Base-by-base conservation (phyloP, 2,888 invertebrate genomes). In the Caenorhabditis drosophilae region DNA sequence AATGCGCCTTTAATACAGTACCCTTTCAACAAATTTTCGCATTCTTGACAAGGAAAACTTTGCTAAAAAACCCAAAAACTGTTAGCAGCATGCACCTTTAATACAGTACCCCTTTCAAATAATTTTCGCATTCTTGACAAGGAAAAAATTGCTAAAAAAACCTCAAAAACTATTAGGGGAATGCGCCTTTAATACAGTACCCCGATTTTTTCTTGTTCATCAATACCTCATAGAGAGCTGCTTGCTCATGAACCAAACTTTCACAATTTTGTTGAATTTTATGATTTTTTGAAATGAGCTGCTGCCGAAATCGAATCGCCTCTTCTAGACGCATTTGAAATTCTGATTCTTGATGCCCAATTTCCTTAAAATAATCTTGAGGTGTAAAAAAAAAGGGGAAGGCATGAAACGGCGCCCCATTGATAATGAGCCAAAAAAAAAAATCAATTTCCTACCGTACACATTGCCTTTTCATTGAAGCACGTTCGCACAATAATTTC, bases 391-490 rank as follows among this genome's bases (percentile, higher is more conserved):
- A 12, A 36, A 4, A n/a, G 16, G n/a, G 16, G n/a, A 36, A 15
- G 6, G 4, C 15, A 12, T n/a, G 15, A 12, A 7, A 7, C 15
- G 36, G 4, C 4, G 3, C 36, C n/a, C 15, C n/a, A 36, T 16
- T 16, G 4, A 15, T 15, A 15, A 16, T 36, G 36, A 36, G 36
- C 15, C 15, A 36, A 12, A 36, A 36, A 36, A 4, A 15, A 4
- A 6, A 11, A 4, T 36, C n/a, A 36, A 36, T n/a, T 9, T 9
- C 47, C 7, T 6, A 48, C 48, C 18, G 40, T 51, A 4, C 55
- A 55, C 66, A 66, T 66, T 27, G 66, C 66, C 23, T 60, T 66
- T 18, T 66, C 66, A 27, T 66, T 66, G 52, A 66, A 45, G 16
- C 56, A 48, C 2, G 66, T 66, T 38, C 55, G 22, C 6, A 66